phyloP scores from a whole-genome alignment of 2,113 vertebrate genomes.

The Suncus etruscus region DNA sequence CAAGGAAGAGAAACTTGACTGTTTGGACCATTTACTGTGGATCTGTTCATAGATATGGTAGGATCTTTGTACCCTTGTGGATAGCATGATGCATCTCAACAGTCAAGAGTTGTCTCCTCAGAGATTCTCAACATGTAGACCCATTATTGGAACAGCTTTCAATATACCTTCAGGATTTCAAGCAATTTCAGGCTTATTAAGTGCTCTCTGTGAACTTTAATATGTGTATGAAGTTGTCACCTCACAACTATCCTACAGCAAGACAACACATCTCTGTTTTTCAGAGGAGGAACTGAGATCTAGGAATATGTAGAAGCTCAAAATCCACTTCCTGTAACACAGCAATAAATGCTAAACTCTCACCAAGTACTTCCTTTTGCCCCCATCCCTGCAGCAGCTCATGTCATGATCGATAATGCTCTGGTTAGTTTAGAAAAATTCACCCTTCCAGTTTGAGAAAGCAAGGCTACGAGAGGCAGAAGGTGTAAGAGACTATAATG shows the following conservation, averaged over 20 bases:
- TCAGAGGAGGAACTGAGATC: slow-evolving; percentile 48
- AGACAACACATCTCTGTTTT: not conserved
- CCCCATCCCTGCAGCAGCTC: not conserved
- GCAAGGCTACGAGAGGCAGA: not conserved
- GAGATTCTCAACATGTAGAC: not conserved
- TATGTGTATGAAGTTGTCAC: not conserved
- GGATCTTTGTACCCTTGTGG: not conserved
- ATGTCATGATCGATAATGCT: not conserved
- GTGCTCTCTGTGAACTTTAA: not conserved
- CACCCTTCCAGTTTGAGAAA: slow-evolving; percentile 21
- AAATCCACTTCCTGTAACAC: not conserved
- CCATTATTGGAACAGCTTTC: not conserved
- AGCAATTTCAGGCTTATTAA: not conserved
- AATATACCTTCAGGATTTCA: not conserved
- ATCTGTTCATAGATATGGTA: accelerated
- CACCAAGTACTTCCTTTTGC: not conserved
- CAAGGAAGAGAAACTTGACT: not conserved
- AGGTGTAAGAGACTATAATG: slow-evolving; percentile 37
- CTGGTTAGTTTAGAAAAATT: not conserved
- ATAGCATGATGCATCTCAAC: not conserved
- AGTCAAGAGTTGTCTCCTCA: not conserved
- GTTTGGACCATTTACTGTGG: not conserved
- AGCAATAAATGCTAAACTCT: not conserved
- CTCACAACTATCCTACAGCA: not conserved
- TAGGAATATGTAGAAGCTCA: not conserved